Conservation (phyloP, 2,797 vertebrate species). For the Lindbergichthys nudifrons region DNA sequence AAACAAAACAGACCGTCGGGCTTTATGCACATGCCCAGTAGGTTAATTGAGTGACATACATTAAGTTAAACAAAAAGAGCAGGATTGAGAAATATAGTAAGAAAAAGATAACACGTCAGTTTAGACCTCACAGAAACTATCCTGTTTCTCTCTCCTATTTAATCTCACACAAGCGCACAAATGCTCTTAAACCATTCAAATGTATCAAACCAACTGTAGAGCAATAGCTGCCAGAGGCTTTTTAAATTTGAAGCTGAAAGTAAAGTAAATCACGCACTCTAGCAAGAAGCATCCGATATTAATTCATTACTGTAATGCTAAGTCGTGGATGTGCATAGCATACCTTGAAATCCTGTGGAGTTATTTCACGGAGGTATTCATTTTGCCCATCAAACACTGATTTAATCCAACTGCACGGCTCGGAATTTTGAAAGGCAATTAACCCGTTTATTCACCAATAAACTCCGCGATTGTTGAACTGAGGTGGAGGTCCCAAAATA, state of each 20-base stretch:
- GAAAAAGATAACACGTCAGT: background rate
- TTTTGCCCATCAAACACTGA: slow-evolving; percentile 47
- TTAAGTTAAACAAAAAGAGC: background rate
- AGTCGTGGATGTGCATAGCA: slow-evolving; percentile 26
- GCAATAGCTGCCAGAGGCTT: slow-evolving; percentile 5
- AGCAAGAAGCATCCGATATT: slow-evolving; percentile 15
- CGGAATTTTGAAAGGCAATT: slow-evolving; percentile 34
- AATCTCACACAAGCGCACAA: slow-evolving; percentile 22
- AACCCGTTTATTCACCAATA: slow-evolving; percentile 47
- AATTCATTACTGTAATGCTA: slow-evolving; percentile 34
- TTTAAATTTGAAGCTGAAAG: slow-evolving; percentile 25
- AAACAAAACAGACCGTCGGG: slow-evolving; percentile 12
- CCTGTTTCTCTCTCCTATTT: background rate
- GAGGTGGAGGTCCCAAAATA: slow-evolving; percentile 14
- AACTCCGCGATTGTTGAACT: slow-evolving; percentile 23
- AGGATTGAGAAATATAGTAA: background rate
- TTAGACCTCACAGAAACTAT: background rate
- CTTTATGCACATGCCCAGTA: too few relatives aligned
- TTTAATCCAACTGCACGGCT: slow-evolving; percentile 57
- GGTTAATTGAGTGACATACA: slow-evolving; percentile 12
- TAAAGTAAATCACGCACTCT: slow-evolving; percentile 36
- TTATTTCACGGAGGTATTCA: slow-evolving; percentile 69
- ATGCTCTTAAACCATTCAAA: slow-evolving; percentile 27
- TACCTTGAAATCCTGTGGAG: slow-evolving; percentile 72
- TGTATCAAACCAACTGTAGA: slow-evolving; percentile 39